Percentiles rank a stretch among this genome's conserved stretches.
These are phyloP conservation scores for Scartelaos histophorus DNA, from an alignment of 2,113 vertebrate genomes.

Conservation along the genomic window DNA sequence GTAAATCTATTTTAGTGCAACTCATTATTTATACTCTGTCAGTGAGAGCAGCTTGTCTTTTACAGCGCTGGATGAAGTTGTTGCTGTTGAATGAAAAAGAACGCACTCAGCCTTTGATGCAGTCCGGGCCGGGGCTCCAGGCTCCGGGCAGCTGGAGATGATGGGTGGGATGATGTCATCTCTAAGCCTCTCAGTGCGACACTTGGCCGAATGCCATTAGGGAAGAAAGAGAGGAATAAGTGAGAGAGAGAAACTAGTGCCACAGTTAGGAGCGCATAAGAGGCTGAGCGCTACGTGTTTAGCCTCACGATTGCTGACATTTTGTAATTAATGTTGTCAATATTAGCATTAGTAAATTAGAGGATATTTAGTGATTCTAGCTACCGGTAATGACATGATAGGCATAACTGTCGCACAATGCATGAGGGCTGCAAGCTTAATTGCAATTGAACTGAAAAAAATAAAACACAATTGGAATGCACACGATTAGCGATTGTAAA, in stretches of 20 bases:
- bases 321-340: neutral
- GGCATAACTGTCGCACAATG: neutral
- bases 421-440: no score
- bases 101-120: constrained; percentile 40
- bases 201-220: constrained; percentile 64
- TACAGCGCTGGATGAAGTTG: constrained; percentile 37
- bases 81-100: constrained; percentile 39
- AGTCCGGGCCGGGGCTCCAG: constrained; percentile 22
- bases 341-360: neutral
- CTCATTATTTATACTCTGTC: constrained; percentile 41
- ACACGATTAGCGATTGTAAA: no score
- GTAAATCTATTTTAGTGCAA: constrained; percentile 48
- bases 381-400: neutral
- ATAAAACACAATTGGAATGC: no score
- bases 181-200: constrained; percentile 53
- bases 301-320: neutral
- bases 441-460: no score
- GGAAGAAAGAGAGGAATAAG: constrained; percentile 34
- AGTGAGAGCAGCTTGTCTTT: constrained; percentile 51
- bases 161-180: constrained; percentile 74
- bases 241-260: constrained; percentile 29
- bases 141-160: constrained; percentile 50
- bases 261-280: constrained; percentile 30
- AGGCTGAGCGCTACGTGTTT: neutral
- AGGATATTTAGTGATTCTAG: neutral